Percentiles rank a stretch among this genome's conserved stretches.
Conservation (phyloP, 2,113 vertebrate species). For the Anser cygnoides region DNA sequence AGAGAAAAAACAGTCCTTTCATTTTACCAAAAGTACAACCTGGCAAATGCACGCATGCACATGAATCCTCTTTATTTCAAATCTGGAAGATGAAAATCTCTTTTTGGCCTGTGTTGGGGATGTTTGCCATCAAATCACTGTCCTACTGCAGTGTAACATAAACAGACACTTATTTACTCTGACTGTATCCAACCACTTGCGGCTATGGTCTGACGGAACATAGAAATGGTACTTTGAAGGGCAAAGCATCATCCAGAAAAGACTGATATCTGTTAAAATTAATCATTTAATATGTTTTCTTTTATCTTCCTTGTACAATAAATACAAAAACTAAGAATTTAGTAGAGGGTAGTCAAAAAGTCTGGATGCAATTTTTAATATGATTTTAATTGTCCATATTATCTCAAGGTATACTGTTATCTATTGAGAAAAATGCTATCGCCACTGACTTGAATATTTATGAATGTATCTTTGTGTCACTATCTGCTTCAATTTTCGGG, state of each 20-base stretch:
- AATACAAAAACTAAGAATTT: neutral
- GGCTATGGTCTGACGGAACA: neutral
- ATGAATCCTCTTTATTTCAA: neutral
- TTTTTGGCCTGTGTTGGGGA: neutral
- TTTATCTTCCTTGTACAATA: neutral
- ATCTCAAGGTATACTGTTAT: neutral
- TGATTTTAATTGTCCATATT: neutral
- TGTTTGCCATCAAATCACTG: neutral
- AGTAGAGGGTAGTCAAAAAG: neutral
- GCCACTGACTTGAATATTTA: neutral
- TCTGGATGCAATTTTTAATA: neutral
- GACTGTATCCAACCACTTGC: neutral
- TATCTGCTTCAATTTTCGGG: neutral
- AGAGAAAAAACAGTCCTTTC: neutral
- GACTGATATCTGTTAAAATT: neutral
- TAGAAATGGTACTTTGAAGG: neutral
- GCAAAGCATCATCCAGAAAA: neutral
- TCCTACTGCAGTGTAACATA: neutral
- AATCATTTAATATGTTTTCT: neutral
- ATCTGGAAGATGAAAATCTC: neutral
- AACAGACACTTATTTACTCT: neutral
- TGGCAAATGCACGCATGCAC: neutral
- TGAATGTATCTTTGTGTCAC: rapidly evolving
- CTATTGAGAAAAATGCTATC: neutral
- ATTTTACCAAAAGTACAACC: neutral